phyloP scores from a whole-genome alignment of 2,113 vertebrate species.

The Zosterops pallidus region DNA sequence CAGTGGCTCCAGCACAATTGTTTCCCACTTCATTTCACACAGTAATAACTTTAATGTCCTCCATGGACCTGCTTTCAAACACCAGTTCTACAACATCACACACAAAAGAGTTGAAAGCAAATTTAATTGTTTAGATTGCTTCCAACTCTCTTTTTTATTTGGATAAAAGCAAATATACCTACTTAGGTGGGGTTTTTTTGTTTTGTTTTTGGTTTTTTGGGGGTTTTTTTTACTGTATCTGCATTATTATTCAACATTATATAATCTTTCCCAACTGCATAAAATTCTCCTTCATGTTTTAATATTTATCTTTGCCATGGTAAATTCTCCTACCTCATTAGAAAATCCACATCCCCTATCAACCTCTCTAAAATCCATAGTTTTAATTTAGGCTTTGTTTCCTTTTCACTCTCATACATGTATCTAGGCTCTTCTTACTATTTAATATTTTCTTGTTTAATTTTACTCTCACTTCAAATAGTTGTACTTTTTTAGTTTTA shows the following conservation, averaged over 20 bases:
- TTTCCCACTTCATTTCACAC: slow-evolving; percentile 65
- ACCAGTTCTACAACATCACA: slow-evolving; percentile 13
- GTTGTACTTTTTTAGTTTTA: not conserved
- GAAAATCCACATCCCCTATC: not conserved
- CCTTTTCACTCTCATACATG: not conserved
- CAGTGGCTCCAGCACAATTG: slow-evolving; percentile 43
- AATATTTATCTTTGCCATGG: not conserved
- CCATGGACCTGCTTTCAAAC: not conserved
- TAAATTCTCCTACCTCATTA: not conserved
- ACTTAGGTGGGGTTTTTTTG: not conserved
- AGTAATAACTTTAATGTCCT: slow-evolving; percentile 60
- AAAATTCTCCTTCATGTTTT: not conserved
- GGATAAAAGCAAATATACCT: not conserved
- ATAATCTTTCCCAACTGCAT: not conserved
- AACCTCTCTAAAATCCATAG: not conserved
- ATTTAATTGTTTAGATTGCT: not conserved
- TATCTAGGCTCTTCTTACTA: not conserved
- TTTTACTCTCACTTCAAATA: not conserved
- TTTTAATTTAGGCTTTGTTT: not conserved
- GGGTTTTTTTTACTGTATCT: too few species aligned
- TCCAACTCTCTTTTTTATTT: not conserved
- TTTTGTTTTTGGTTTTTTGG: too few species aligned
- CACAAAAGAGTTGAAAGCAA: slow-evolving; percentile 12
- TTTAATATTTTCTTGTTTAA: not conserved
- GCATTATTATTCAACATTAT: not conserved